Conservation (phyloP, 2,888 invertebrate genomes). For the Drosophila niveifrons region DNA sequence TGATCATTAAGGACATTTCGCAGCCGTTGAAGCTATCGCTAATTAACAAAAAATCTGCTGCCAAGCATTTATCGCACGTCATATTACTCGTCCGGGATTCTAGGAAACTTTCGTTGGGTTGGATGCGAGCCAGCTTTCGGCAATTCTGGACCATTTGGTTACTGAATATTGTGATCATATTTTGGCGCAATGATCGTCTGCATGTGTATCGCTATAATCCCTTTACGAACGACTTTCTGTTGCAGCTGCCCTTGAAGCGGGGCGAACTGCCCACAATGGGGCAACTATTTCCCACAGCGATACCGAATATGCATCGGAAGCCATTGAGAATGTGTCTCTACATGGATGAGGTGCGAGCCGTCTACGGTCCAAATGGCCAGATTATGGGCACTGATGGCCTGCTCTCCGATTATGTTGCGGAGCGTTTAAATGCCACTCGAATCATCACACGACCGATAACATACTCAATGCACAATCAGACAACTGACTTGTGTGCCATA, state of each 20-base stretch:
- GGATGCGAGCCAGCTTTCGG: slow-evolving; percentile 86
- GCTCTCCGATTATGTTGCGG: slow-evolving; percentile 84
- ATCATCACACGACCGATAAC: slow-evolving; percentile 68
- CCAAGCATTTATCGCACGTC: slow-evolving; percentile 82
- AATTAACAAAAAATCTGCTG: slow-evolving; percentile 79
- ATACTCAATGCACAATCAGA: slow-evolving; percentile 55
- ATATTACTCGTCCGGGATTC: slow-evolving; percentile 77
- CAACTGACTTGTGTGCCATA: slow-evolving; percentile 72
- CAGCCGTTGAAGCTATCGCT: slow-evolving; percentile 77
- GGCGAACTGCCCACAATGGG: slow-evolving; percentile 40
- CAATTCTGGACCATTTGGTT: slow-evolving; percentile 87
- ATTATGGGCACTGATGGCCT: slow-evolving; percentile 85
- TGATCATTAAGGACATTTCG: slow-evolving; percentile 77
- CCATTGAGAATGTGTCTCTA: slow-evolving; percentile 81
- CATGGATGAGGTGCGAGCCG: slow-evolving; percentile 85
- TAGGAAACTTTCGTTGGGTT: slow-evolving; percentile 56
- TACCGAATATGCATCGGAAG: slow-evolving; percentile 82
- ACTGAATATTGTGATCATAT: slow-evolving; percentile 85
- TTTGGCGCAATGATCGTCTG: slow-evolving; percentile 77
- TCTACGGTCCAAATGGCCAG: slow-evolving; percentile 49
- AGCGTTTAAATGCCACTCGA: slow-evolving; percentile 86
- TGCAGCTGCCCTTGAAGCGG: slow-evolving; percentile 61
- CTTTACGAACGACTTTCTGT: slow-evolving; percentile 85
- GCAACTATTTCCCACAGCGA: slow-evolving; percentile 77
- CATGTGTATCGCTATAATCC: slow-evolving; percentile 87